Evolutionary conservation across 2,113 vertebrate species (phyloP), one percentile per base, ranked within the genome.

Genomic region (Tragulus kanchil): DNA sequence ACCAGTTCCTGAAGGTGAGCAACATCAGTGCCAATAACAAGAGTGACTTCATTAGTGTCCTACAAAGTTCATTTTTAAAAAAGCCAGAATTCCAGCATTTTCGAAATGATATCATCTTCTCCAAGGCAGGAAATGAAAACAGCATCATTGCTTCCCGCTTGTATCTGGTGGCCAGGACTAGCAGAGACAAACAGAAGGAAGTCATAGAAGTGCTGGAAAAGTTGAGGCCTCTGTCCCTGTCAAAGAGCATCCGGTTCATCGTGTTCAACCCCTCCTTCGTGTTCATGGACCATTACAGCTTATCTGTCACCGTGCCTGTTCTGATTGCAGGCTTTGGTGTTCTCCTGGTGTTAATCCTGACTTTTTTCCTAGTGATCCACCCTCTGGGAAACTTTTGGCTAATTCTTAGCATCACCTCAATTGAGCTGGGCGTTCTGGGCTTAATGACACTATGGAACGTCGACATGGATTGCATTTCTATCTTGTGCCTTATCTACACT

Each of bases 401-500:
- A 98, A 99, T 99, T 97, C 99, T 99, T 97, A 99, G 99, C 0
- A 99, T 99, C 96, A 99, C 99, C 81, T 99, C 99, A 31, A 99
- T 99, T 97, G 99, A 99, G 98, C 98, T 99, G 98, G 99, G 99
- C 0, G 99, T 99, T 95, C 99, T 99, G 97, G 99, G 99, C 97
- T 99, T 99, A 98, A 99, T 99, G 99, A 99, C 99, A 56, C 98
- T 99, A 88, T 99, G 99, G 99, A 99, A 99, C 96, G 99, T 99
- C 97, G 99, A 99, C 98, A 99, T 99, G 99, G 99, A 99, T 99
- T 99, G 99, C 98, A 99, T 99, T 98, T 99, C 99, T 98, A 99
- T 99, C 97, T 98, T 99, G 99, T 99, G 99, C 99, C 99, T 99
- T 99, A 99, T 99, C 99, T 99, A 99, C 98, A 99, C 99, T 98